Evolutionary conservation across 2,888 invertebrate genomes (phyloP).

Genomic region (Drosophila prostipennis): DNA sequence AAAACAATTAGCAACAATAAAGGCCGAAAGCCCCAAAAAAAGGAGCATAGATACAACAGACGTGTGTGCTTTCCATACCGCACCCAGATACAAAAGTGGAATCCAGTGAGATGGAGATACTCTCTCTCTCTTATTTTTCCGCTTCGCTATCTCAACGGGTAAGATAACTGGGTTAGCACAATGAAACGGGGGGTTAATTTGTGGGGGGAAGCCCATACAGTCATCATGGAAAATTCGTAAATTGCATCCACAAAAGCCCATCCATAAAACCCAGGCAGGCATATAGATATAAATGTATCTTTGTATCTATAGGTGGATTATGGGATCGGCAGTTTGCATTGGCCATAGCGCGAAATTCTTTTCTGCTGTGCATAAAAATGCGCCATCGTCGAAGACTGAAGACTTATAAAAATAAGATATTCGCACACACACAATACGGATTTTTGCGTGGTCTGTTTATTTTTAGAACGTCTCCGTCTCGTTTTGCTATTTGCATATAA

Average conservation of each 20-base stretch:
- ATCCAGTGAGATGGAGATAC: slow-evolving; percentile 9
- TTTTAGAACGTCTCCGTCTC: slow-evolving; percentile 58
- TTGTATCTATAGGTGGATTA: slow-evolving; percentile 30
- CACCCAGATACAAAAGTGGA: slow-evolving; percentile 33
- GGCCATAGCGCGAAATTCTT: slow-evolving; percentile 50
- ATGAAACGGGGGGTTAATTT: slow-evolving; percentile 28
- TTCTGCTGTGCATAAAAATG: slow-evolving; percentile 65
- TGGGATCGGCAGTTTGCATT: slow-evolving; percentile 40
- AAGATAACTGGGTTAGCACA: slow-evolving; percentile 40
- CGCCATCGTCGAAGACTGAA: slow-evolving; percentile 41
- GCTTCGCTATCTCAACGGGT: slow-evolving; percentile 15
- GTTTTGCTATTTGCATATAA: slow-evolving; percentile 59
- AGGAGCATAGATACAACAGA: slow-evolving; percentile 54
- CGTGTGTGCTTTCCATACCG: slow-evolving; percentile 43
- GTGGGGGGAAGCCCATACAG: slow-evolving; percentile 21
- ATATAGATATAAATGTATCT: slow-evolving; percentile 24
- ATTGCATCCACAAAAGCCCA: slow-evolving; percentile 34
- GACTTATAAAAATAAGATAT: slow-evolving; percentile 55
- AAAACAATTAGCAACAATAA: slow-evolving; percentile 66
- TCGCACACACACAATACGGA: slow-evolving; percentile 50
- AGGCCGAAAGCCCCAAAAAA: slow-evolving; percentile 34
- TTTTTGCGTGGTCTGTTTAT: slow-evolving; percentile 63
- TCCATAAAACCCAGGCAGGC: slow-evolving; percentile 3
- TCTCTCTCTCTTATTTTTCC: slow-evolving; percentile 6
- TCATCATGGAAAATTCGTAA: slow-evolving; percentile 68